phyloP scores from a whole-genome alignment of 2,888 invertebrate genomes.

The Oxytorus armatus region DNA sequence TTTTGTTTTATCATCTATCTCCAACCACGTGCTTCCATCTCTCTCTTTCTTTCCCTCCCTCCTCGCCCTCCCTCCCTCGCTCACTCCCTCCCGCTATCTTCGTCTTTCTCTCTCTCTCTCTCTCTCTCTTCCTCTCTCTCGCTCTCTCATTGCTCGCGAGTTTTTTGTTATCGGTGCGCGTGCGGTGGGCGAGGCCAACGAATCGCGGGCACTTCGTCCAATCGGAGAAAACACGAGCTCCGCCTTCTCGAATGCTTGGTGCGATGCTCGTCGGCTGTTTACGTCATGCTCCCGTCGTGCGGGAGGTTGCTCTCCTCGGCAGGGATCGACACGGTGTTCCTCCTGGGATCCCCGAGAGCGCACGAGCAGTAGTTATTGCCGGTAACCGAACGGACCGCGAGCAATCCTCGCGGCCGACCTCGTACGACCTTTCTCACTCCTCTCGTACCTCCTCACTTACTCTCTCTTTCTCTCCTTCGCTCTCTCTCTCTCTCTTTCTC shows the following conservation, averaged over 20 bases:
- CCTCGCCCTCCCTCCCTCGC: conserved; percentile 39
- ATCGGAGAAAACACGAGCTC: conserved; percentile 73
- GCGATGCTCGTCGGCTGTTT: conserved; percentile 27
- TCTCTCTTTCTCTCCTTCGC: conserved; percentile 34
- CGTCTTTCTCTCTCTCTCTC: conserved; percentile 21
- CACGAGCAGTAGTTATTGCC: conserved; percentile 62
- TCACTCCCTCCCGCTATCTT: conserved; percentile 27
- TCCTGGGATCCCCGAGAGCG: conserved; percentile 50
- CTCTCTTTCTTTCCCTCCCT: conserved; percentile 45
- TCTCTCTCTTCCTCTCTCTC: conserved; percentile 31
- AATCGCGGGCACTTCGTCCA: conserved; percentile 74
- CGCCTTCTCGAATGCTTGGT: conserved; percentile 72
- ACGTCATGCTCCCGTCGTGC: conserved; percentile 30
- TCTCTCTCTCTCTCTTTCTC: conserved; percentile 67
- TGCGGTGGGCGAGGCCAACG: conserved; percentile 79
- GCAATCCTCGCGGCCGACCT: conserved; percentile 58
- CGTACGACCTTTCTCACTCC: conserved; percentile 62
- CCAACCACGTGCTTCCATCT: conserved; percentile 71
- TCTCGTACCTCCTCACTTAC: conserved; percentile 20
- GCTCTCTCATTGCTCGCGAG: conserved; percentile 33
- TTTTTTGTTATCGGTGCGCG: conserved; percentile 72
- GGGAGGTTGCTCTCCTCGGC: conserved; percentile 39
- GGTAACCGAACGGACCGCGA: conserved; percentile 60
- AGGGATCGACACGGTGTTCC: conserved; percentile 52
- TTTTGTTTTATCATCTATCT: conserved; percentile 62